Evolutionary conservation across 1,140 invertebrate genomes (phyloP).

Genomic region (Phymastichus coffea): DNA sequence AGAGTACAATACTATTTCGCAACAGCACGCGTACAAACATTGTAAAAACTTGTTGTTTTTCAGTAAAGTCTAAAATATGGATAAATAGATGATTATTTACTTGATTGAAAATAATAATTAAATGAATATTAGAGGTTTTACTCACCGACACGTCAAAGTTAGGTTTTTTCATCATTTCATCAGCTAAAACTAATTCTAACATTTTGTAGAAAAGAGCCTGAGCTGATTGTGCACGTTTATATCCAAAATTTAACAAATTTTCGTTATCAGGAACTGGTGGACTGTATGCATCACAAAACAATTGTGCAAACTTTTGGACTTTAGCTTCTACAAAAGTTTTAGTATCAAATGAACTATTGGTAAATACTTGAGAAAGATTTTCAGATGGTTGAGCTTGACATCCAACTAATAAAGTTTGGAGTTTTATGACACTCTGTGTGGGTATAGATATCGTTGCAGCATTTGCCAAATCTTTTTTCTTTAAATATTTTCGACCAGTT

Average conservation of each 20-base stretch:
- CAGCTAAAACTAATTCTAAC: conserved; percentile 81
- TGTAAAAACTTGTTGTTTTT: conserved; percentile 81
- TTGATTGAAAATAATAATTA: conserved; percentile 21
- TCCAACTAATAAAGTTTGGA: conserved; percentile 72
- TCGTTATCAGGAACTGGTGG: conserved; percentile 54
- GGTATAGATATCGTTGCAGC: conserved; percentile 78
- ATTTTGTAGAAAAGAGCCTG: conserved; percentile 85
- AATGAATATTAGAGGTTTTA: conserved; percentile 29
- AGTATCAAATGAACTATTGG: conserved; percentile 56
- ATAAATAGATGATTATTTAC: too few species aligned
- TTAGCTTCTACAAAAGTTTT: conserved; percentile 59
- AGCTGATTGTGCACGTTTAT: conserved; percentile 71
- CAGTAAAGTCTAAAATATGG: conserved; percentile 72
- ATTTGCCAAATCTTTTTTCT: conserved; percentile 61
- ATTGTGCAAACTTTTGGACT: conserved; percentile 66
- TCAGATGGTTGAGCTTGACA: conserved; percentile 70
- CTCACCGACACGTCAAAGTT: conserved; percentile 69
- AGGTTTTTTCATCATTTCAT: conserved; percentile 76
- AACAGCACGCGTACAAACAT: conserved; percentile 85
- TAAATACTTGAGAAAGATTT: conserved; percentile 64
- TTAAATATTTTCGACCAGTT: conserved; percentile 81
- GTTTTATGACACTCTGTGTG: conserved; percentile 79
- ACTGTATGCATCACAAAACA: conserved; percentile 67
- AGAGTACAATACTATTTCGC: conserved; percentile 92
- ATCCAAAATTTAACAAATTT: conserved; percentile 63